Percentiles rank a stretch among this genome's conserved stretches.
Evolutionary conservation across 2,797 vertebrate species (phyloP).

Genomic region (Odontamblyopus rebecca): DNA sequence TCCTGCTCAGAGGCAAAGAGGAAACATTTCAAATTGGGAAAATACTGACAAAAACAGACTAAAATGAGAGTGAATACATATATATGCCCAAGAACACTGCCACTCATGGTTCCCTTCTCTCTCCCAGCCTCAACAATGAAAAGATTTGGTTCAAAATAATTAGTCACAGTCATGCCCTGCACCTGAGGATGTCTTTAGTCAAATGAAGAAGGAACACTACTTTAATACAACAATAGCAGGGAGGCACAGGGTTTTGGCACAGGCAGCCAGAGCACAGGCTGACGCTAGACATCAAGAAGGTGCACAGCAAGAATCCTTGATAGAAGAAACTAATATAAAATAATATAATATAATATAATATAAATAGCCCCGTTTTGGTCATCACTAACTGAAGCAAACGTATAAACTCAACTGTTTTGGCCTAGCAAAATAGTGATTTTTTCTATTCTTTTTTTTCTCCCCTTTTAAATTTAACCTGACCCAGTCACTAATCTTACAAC

Average conservation of each 20-base stretch:
- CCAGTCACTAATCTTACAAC: background rate
- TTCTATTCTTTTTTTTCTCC: background rate
- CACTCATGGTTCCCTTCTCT: slow-evolving; percentile 52
- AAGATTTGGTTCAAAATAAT: slow-evolving; percentile 63
- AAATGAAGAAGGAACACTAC: slow-evolving; percentile 40
- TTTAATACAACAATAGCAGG: slow-evolving; percentile 15
- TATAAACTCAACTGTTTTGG: background rate
- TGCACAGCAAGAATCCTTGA: slow-evolving; percentile 25
- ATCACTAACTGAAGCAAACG: background rate
- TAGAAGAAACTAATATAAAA: background rate
- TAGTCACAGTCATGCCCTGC: slow-evolving; percentile 66
- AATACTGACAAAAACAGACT: background rate
- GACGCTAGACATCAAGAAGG: slow-evolving; percentile 15
- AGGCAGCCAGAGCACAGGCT: slow-evolving; percentile 24
- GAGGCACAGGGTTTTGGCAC: slow-evolving; percentile 16
- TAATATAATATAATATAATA: too few relatives aligned
- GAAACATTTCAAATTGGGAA: background rate
- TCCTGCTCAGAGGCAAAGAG: slow-evolving; percentile 75
- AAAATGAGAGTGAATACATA: background rate
- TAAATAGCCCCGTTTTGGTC: background rate
- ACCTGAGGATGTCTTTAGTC: slow-evolving; percentile 59
- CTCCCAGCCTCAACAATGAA: slow-evolving; percentile 56
- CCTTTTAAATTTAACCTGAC: background rate
- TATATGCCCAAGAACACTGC: slow-evolving; percentile 52
- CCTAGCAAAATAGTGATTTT: too few relatives aligned